Base-by-base conservation (phyloP, 2,797 vertebrate genomes). In the Coreius guichenoti region DNA sequence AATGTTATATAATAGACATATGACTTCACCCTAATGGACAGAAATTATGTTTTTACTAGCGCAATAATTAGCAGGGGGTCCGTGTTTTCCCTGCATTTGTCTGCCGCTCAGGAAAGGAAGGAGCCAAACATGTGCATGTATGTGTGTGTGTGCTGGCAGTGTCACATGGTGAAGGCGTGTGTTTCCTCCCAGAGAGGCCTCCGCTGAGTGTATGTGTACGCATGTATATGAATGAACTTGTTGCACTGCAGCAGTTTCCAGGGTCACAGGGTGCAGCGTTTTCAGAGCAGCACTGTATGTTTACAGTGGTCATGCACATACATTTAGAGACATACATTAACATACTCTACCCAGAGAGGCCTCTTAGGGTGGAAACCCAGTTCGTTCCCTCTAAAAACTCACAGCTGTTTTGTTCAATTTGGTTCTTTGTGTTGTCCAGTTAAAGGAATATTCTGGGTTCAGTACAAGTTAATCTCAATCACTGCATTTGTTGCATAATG, bases 261-360 rank as follows among this genome's bases (percentile, higher is more conserved):
- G 94, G 95, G 95, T 96, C 95, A 95, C 85, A 85, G 94, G 93
- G 95, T 95, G 92, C 95, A 94, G 93, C 92, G 94, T 95, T 95
- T 95, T 93, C 54, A 88, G 92, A 93, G 65, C 91, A 85, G 85
- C 90, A 93, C 93, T 81, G 76, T 94, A 93, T 96, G 95, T 95
- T 95, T 96, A 96, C 88, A 87, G 86, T 84, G 85, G 74, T 87
- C 51, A 39, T 36, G 33, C 72, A 83, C 82, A 89, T 75, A 80
- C 47, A 80, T 79, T 80, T 72, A 89, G 58, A 70, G 67, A 90
- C 39, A 14, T 79, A 85, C 85, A 76, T 85, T 68, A 54, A 39
- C 54, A 75, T 63, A 65, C 82, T 83, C n/a, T 43, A 74, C 69
- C 81, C 56, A 68, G 74, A 47, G 86, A 69, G 67, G 58, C 81